Evolutionary conservation across 2,797 vertebrate genomes (phyloP).

Genomic region (Falco concolor): DNA sequence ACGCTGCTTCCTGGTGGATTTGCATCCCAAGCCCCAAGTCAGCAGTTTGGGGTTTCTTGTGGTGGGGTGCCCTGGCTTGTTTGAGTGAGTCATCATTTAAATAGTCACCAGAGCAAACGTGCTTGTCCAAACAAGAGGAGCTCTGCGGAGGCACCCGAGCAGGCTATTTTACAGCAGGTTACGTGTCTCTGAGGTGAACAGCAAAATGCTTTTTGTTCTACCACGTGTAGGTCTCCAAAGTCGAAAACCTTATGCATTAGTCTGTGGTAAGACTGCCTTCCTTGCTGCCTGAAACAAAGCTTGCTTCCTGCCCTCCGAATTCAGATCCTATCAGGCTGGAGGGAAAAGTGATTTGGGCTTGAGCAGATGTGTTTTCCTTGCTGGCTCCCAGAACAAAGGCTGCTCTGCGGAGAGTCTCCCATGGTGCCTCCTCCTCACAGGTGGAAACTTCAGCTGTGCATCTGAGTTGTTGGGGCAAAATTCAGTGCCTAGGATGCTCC

Average conservation of each 20-base stretch:
- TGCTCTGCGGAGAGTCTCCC: neutral
- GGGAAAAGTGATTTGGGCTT: neutral
- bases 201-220: neutral
- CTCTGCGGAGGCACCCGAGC: neutral
- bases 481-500: neutral
- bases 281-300: neutral
- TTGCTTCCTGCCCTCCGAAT: neutral
- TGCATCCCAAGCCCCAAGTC: constrained; percentile 58
- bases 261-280: neutral
- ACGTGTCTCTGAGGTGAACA: neutral
- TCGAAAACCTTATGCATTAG: rapidly evolving
- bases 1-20: constrained; percentile 41
- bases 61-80: constrained; percentile 65
- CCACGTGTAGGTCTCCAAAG: neutral
- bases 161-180: neutral
- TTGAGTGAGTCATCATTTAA: constrained; percentile 69
- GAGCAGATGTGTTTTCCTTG: neutral
- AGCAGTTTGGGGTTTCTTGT: constrained; percentile 49
- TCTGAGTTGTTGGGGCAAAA: rapidly evolving
- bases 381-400: neutral
- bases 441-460: neutral
- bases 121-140: constrained; percentile 65
- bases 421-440: rapidly evolving
- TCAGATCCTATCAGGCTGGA: neutral
- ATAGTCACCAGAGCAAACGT: constrained; percentile 28